These are phyloP conservation scores for Drosophila imparisetae DNA, from an alignment of 2,888 invertebrate genomes.

Conservation along the genomic window DNA sequence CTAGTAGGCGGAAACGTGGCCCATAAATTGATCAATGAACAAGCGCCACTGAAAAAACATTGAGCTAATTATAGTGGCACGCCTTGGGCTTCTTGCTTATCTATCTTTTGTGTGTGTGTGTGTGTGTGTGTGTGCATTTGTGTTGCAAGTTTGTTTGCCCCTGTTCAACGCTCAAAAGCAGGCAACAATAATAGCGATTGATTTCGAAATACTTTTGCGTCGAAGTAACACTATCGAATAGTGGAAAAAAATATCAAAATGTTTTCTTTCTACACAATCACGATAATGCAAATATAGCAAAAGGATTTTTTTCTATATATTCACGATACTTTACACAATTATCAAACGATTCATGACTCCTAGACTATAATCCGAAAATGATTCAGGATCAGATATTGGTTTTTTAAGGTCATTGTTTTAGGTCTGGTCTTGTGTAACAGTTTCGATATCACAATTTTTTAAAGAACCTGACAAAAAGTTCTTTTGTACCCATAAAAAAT, in stretches of 20 bases:
- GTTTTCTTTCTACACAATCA: background rate
- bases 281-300: background rate
- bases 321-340: background rate
- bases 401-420: background rate
- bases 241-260: constrained; percentile 6
- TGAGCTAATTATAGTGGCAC: constrained; percentile 72
- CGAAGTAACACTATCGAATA: constrained; percentile 4
- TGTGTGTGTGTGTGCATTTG: constrained; percentile 21
- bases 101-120: constrained; percentile 3
- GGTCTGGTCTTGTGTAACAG: no score
- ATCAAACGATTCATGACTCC: background rate
- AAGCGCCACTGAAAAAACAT: constrained; percentile 20
- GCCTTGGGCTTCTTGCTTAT: constrained; percentile 58
- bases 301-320: background rate
- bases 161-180: constrained; percentile 51
- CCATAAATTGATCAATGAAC: constrained; percentile 71
- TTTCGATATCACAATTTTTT: no score
- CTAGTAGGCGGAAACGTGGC: constrained; percentile 41
- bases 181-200: constrained; percentile 64
- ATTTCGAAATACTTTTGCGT: constrained; percentile 45
- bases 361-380: background rate
- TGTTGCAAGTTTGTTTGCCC: background rate
- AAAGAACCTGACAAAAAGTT: background rate
- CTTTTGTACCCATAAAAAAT: background rate
- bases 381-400: background rate